A percentile compares a stretch with the other conserved stretches of the same genome.
These are phyloP conservation scores for Chaetodon auriga DNA, from an alignment of 2,113 vertebrate species.

Conservation along the genomic window DNA sequence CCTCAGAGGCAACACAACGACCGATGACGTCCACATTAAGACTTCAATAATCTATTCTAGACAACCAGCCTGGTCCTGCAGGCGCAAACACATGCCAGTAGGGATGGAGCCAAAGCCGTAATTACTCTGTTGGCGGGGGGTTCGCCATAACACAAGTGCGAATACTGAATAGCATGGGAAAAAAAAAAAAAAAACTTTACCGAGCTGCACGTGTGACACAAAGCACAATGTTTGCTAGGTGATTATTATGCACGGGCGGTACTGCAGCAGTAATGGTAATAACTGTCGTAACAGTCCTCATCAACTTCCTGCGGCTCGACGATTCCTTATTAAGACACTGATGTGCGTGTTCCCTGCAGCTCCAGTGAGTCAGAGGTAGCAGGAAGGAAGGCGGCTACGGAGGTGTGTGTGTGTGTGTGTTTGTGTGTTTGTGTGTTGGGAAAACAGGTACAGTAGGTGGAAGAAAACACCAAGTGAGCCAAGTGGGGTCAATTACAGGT, in stretches of 20 bases:
- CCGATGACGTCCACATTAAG: conserved; percentile 57
- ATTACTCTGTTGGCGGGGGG: conserved; percentile 40
- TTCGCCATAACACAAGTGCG: conserved; percentile 15
- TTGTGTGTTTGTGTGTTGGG: conserved; percentile 10
- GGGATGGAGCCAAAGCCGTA: conserved; percentile 39
- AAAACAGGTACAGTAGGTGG: conserved; percentile 32
- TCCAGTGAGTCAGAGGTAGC: conserved; percentile 31
- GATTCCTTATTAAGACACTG: conserved; percentile 46
- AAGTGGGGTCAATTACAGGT: conserved; percentile 55
- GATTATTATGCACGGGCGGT: conserved; percentile 44
- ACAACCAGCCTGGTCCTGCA: conserved; percentile 34
- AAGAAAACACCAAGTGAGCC: conserved; percentile 30
- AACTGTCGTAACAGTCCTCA: conserved; percentile 63
- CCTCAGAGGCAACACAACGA: conserved; percentile 42
- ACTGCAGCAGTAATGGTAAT: conserved; percentile 62
- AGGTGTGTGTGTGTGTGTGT: conserved; percentile 12
- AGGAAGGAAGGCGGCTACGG: background rate
- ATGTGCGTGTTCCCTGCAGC: conserved; percentile 37
- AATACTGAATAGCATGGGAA: conserved; percentile 39
- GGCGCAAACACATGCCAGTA: conserved; percentile 29
- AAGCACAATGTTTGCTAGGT: conserved; percentile 41
- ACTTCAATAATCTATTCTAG: conserved; percentile 59
- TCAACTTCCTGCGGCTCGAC: conserved; percentile 64
- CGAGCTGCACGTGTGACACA: conserved; percentile 26
- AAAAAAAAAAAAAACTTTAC: background rate